Percentiles rank a stretch among this genome's conserved stretches.
Conservation (phyloP, 2,797 vertebrate species). For the Molossus molossus region DNA sequence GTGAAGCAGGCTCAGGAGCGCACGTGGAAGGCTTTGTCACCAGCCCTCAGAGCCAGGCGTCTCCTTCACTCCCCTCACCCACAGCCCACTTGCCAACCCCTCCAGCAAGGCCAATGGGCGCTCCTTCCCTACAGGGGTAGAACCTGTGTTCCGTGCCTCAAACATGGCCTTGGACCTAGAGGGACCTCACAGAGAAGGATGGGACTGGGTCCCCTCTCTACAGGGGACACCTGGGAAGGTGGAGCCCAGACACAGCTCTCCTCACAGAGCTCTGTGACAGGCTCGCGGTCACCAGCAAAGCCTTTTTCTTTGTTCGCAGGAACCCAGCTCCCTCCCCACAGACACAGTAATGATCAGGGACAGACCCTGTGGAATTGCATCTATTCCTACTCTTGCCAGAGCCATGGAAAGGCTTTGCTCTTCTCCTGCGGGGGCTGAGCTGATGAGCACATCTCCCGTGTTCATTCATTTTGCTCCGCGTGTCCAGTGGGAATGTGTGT, state of each 20-base stretch:
- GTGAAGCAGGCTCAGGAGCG: not conserved
- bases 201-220: not conserved
- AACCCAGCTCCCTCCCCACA: not conserved
- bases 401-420: not conserved
- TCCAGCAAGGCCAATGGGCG: not conserved
- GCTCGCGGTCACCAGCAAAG: not conserved
- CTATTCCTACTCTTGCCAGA: not conserved
- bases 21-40: not conserved
- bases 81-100: not conserved
- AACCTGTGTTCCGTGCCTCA: not conserved
- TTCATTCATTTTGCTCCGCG: not conserved
- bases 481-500: not conserved
- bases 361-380: too few species aligned
- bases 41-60: not conserved
- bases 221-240: rapidly evolving
- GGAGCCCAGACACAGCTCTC: not conserved
- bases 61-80: not conserved
- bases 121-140: not conserved
- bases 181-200: not conserved
- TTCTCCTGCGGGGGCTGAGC: not conserved
- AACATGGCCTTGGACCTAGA: not conserved
- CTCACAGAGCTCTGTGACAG: not conserved
- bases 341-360: not conserved
- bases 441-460: not conserved
- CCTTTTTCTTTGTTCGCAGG: not conserved